These are phyloP conservation scores for Pseudorasbora parva DNA, from an alignment of 2,113 vertebrate species.

Conservation along the genomic window DNA sequence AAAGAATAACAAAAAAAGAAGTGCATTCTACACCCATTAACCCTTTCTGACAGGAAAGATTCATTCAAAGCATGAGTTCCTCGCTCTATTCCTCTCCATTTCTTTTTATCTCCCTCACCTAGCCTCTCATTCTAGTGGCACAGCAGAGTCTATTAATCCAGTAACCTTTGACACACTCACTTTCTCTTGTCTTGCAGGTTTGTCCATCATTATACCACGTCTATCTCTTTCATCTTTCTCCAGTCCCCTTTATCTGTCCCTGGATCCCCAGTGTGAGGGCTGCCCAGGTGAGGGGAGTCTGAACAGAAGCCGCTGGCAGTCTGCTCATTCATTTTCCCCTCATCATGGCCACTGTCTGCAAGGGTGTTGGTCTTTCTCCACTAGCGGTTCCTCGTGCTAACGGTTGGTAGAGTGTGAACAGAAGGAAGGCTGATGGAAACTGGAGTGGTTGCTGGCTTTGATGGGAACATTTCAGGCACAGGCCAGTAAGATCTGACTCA, in stretches of 20 bases:
- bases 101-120: constrained; percentile 29
- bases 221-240: constrained; percentile 33
- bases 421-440: constrained; percentile 25
- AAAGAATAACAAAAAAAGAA: background rate
- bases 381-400: background rate
- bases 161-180: constrained; percentile 10
- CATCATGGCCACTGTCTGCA: constrained; percentile 3
- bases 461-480: constrained; percentile 37
- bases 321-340: constrained; percentile 2
- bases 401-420: background rate
- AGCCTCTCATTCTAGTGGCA: constrained; percentile 20
- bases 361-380: background rate
- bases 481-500: constrained; percentile 62
- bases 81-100: constrained; percentile 41
- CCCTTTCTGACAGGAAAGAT: constrained; percentile 66
- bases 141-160: constrained; percentile 29
- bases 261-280: background rate
- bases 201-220: constrained; percentile 28
- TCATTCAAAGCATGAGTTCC: constrained; percentile 51
- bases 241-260: constrained; percentile 11
- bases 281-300: background rate
- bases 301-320: constrained; percentile 3
- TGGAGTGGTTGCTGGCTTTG: constrained; percentile 31
- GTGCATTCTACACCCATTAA: constrained; percentile 60
- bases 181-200: constrained; percentile 28